Percentiles rank a stretch among this genome's conserved stretches.
Evolutionary conservation across 2,888 invertebrate genomes (phyloP).

Genomic region (Hirtodrosophila histrioides): DNA sequence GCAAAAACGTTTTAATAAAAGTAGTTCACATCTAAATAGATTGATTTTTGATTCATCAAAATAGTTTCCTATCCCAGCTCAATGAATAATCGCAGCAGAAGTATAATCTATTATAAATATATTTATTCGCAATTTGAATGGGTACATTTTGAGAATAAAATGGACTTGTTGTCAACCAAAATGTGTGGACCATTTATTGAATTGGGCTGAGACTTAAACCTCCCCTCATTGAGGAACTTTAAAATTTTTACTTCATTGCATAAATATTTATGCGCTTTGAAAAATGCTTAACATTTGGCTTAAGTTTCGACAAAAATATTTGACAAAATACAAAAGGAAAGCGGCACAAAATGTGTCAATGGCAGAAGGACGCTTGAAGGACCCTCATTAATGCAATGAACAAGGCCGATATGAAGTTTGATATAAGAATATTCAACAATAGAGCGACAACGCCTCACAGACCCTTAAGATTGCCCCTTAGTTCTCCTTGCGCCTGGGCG

Average conservation of each 20-base stretch:
- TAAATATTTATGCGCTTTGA: conserved; percentile 76
- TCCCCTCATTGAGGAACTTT: conserved; percentile 21
- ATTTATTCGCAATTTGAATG: background rate
- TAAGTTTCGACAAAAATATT: conserved; percentile 62
- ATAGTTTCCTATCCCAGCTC: too few species aligned
- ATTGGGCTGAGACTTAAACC: background rate
- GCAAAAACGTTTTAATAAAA: too few species aligned
- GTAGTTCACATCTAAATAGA: too few species aligned
- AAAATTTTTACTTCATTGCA: conserved; percentile 71
- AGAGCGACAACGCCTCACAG: conserved; percentile 44
- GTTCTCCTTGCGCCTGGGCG: conserved; percentile 50
- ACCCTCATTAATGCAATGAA: conserved; percentile 75
- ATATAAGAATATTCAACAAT: conserved; percentile 59
- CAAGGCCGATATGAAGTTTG: conserved; percentile 49
- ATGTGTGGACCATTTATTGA: conserved; percentile 11
- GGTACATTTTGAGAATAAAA: background rate
- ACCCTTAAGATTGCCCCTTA: conserved; percentile 34
- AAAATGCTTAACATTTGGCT: conserved; percentile 58
- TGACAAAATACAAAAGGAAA: conserved; percentile 60
- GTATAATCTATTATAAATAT: too few species aligned
- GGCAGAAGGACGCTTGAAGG: conserved; percentile 66
- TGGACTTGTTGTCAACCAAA: conserved; percentile 23
- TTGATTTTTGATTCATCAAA: too few species aligned
- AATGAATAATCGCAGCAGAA: too few species aligned
- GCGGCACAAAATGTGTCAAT: conserved; percentile 67